Base-by-base conservation (phyloP, 2,888 invertebrate genomes). In the Brachyopa scutellaris region DNA sequence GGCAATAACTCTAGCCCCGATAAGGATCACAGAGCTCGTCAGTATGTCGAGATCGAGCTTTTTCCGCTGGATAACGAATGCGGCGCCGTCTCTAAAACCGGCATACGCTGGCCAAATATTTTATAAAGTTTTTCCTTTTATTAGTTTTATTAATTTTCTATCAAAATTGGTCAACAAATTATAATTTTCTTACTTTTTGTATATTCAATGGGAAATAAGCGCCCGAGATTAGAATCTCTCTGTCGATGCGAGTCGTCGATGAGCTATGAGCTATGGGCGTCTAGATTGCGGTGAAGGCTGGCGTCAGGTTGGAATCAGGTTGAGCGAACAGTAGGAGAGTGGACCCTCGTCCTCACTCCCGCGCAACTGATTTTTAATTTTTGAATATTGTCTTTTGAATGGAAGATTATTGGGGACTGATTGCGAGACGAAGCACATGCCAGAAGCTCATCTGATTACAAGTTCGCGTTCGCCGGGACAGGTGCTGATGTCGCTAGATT, bases 151-250 rank as follows among this genome's bases (percentile, higher is more conserved):
- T 47, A 51, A 49, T 59, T 73, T 59, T 59, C 38, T 23, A 62
- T 47, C 19, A 57, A 49, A 38, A 29, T 33, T 11, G 8, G 8
- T 5, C 9, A 38, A 45, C 5, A 17, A 26, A 64, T 62, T 19
- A 70, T 26, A 69, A 78, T 29, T 59, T 33, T 29, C 23, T 36
- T 3, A 26, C 3, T 53, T 26, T 9, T 21, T 70, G 11, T 70
- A 26, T 38, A 23, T 42, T 59, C 40, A 29, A 8, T 26, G 9
- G 57, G 51, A 49, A 61, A 72, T 42, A 42, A 26, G 26, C 36
- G 40, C 49, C n/a, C 15, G 9, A 17, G 79, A 79, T 79, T 36
- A 61, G 38, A 33, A 79, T 79, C 79, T 23, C n/a, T n/a, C n/a
- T n/a, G n/a, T n/a, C n/a, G n/a, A n/a, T n/a, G n/a, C n/a, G n/a